These are phyloP conservation scores for Notarius lentiginosus DNA, from an alignment of 2,113 vertebrate genomes.

Conservation along the genomic window DNA sequence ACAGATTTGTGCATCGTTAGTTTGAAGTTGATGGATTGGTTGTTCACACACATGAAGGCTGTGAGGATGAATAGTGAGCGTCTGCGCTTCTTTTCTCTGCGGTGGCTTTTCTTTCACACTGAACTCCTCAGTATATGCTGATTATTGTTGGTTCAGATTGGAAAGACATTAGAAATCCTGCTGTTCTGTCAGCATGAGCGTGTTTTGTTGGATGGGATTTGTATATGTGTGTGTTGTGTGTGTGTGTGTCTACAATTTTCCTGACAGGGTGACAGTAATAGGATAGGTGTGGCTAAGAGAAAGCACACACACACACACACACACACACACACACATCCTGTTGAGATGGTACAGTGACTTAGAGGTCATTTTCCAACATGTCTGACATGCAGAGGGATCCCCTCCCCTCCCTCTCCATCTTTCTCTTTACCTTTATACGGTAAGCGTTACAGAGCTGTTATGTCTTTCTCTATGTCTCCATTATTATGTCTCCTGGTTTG, in stretches of 20 bases:
- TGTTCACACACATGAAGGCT: background rate
- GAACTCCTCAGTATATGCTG: slow-evolving; percentile 5
- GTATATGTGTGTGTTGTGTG: slow-evolving; percentile 6
- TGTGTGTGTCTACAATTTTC: slow-evolving; percentile 15
- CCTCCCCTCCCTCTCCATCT: background rate
- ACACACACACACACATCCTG: slow-evolving; percentile 5
- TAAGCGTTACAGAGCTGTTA: background rate
- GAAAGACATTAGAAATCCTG: slow-evolving; percentile 1
- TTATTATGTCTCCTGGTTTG: background rate
- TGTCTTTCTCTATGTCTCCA: background rate
- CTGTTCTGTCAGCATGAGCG: slow-evolving; percentile 27
- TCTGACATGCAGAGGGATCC: background rate
- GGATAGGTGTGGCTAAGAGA: slow-evolving; percentile 31
- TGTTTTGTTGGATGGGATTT: background rate
- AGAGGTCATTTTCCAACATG: slow-evolving; percentile 30
- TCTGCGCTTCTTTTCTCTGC: background rate
- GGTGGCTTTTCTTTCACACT: background rate
- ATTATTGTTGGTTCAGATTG: slow-evolving; percentile 31
- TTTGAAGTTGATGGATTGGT: background rate
- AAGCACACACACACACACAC: background rate
- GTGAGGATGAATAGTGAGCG: background rate
- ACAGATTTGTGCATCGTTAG: background rate
- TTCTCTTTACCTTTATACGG: background rate
- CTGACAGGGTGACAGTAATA: slow-evolving; percentile 25
- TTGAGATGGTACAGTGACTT: slow-evolving; percentile 14